Base-by-base conservation (phyloP, 2,113 vertebrate species). In the Ptilonorhynchus violaceus region DNA sequence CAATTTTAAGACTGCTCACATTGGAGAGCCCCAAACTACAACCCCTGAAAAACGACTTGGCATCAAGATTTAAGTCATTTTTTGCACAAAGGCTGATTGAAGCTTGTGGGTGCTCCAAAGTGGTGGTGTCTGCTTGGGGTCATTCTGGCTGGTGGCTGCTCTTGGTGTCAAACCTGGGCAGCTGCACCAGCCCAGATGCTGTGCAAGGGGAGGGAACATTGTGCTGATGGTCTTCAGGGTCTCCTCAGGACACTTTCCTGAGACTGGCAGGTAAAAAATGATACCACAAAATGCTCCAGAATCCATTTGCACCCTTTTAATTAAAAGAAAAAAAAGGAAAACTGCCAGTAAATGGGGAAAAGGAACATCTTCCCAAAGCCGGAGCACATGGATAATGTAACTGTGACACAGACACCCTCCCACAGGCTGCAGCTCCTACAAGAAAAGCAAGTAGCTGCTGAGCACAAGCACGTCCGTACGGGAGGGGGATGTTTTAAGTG, bases 381-480 rank as follows among this genome's bases (percentile, higher is more conserved):
- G 0, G 56, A 91, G 81, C 69, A 60, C 39, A 28, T 76, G 81
- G 74, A 17, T 81, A 85, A 72, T 91, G 77, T 81, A 92, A 87
- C 73, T 14, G 10, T 89, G 89, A 82, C 80, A 89, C 69, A 91
- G 84, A 82, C 89, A 91, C 89, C 95, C 94, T 96, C 94, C 96
- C 89, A 96, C 77, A 1, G 77, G 74, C 89, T 94, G 84, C 93
- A 89, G 87, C 93, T 96, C 77, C 73, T 91, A 5, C 92, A 81
- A 74, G 94, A 87, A 88, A 84, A 96, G 91, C 94, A 93, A 96
- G 94, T 91, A 78, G 80, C 93, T 88, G 96, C 95, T 75, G 90
- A 92, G 95, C 85, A 44, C 66, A 59, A 76, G 87, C 77, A 88
- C 10, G 53, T 85, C 89, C 20, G 0, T 89, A 16, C 2, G 37